Percentiles rank a stretch among this genome's conserved stretches.
Conservation (phyloP, 2,797 vertebrate genomes). For the Delichon dasypus region DNA sequence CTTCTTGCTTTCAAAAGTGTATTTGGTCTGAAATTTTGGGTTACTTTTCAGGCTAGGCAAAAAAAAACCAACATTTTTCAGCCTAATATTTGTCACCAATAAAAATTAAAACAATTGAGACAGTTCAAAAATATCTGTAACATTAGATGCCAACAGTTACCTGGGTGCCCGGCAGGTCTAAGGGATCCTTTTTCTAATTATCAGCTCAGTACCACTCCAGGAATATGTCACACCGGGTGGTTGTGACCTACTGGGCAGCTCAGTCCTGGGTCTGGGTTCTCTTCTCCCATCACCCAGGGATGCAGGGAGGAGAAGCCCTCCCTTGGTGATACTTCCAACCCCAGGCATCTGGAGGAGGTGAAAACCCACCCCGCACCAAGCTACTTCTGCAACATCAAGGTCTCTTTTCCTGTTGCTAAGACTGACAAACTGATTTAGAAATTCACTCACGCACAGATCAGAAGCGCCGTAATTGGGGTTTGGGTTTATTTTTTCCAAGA, state of each 20-base stretch:
- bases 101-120: neutral
- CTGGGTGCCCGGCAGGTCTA: neutral
- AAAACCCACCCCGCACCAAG: neutral
- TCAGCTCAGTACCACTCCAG: neutral
- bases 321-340: neutral
- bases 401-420: neutral
- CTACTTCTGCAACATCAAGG: neutral
- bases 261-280: neutral
- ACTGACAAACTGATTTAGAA: neutral
- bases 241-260: neutral
- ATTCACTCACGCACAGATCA: neutral
- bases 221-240: neutral
- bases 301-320: neutral
- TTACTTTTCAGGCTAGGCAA: neutral
- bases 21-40: neutral
- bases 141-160: neutral
- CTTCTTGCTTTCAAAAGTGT: neutral
- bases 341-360: neutral
- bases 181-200: neutral
- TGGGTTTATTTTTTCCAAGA: neutral
- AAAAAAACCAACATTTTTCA: neutral
- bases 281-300: accelerated
- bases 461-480: accelerated
- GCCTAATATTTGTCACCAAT: neutral
- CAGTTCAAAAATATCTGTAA: neutral